Evolutionary conservation across 1,140 invertebrate genomes (phyloP), one percentile per base, ranked within the genome.

Genomic region (Euglossa dilemma): DNA sequence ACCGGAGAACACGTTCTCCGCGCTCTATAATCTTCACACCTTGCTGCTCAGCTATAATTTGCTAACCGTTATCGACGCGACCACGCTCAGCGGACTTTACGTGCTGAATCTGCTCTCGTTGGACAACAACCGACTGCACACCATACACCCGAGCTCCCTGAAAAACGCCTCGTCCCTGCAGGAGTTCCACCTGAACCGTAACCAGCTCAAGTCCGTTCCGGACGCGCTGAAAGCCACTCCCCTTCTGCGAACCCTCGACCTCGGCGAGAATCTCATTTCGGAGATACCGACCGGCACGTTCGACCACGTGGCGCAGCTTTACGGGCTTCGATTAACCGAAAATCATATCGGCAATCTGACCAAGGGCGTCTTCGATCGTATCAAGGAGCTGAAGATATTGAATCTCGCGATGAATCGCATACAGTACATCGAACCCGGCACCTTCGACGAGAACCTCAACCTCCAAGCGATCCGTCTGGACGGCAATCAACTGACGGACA

Each of bases 341-440:
- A 99, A 99, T 94, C 96, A 97, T 87, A 97, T 99, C 84, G 97
- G 96, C n/a, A 97, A 97, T 92, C 96, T 99, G 16, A 96, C 96
- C 12, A 97, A 97, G 92, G 97, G 97, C 3, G 96, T 97, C 12
- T 98, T 98, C 92, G 96, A 96, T 90, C 96, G 97, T 92, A 96
- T 98, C 95, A 96, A 96, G 54, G 96, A 97, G 7, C 94, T 99
- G 50, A 97, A 98, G 94, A 98, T 98, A 86, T 94, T 99, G 43
- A 98, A 98, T 94, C 95, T 99, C 74, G 98, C 98, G 23, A 95
- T 97, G 76, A 99, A 99, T 93, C 97, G 97, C 91, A 97, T 99
- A 77, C 96, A 97, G 88, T 95, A 95, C 91, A 97, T 99, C n/a
- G 97, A 98, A 92, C 95, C 96, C 2, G 97, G 97, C 36, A 96